phyloP scores from a whole-genome alignment of 2,797 vertebrate genomes.

The Neoniphon sammara region DNA sequence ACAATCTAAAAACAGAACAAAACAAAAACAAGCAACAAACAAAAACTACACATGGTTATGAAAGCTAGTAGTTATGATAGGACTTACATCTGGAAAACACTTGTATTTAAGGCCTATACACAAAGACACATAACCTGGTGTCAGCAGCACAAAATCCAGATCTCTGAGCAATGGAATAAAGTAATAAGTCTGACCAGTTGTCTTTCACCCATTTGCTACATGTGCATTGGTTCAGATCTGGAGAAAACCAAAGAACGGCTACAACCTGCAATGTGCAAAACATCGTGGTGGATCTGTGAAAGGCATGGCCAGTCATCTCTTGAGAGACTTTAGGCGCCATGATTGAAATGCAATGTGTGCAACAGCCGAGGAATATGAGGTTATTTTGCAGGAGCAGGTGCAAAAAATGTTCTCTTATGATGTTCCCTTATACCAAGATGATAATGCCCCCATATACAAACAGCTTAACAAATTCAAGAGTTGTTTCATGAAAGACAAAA shows the following conservation, averaged over 20 bases:
- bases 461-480: slow-evolving; percentile 42
- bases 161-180: slow-evolving; percentile 3
- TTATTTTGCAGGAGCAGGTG: slow-evolving; percentile 47
- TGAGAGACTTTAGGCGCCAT: slow-evolving; percentile 56
- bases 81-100: not conserved
- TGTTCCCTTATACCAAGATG: slow-evolving; percentile 39
- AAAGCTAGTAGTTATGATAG: too few species aligned
- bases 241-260: slow-evolving; percentile 50
- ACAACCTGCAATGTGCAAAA: slow-evolving; percentile 51
- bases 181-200: not conserved
- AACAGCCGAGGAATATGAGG: slow-evolving; percentile 52
- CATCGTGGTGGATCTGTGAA: slow-evolving; percentile 38
- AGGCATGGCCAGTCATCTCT: slow-evolving; percentile 42
- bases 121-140: not conserved
- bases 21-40: too few species aligned
- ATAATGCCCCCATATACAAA: slow-evolving; percentile 37
- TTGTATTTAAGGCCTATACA: not conserved
- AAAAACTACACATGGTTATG: too few species aligned
- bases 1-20: too few species aligned
- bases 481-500: slow-evolving; percentile 36
- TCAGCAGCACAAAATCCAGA: not conserved
- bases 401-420: slow-evolving; percentile 54
- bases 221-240: slow-evolving; percentile 44
- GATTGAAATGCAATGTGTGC: slow-evolving; percentile 61
- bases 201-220: slow-evolving; percentile 31